Evolutionary conservation across 1,140 invertebrate species (phyloP), one percentile per base, ranked within the genome.

Genomic region (Andricus grossulariae): DNA sequence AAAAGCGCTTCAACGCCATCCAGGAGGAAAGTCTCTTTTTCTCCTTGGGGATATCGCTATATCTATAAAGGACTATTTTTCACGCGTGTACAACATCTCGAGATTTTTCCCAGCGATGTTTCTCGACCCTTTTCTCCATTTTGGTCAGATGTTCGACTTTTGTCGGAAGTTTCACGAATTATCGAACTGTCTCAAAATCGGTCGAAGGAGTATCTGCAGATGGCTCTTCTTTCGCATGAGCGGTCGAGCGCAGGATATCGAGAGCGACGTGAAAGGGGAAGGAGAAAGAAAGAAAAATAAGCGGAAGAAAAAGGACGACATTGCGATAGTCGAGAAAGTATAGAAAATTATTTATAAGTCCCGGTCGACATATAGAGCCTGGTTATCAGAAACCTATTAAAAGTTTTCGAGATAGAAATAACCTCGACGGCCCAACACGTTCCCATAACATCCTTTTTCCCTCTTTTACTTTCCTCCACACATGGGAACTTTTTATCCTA

Each of bases 361-460:
- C 45, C 78, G 75, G 49, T 74, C 82, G 84, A 85, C 84, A 54
- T 54, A 49, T 45, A 72, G 66, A 76, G 49, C 21, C 54, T 72
- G 70, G 85, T 81, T 83, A 87, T 86, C 86, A 80, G 84, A 86
- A 87, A 87, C 82, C 83, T 87, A 87, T 87, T 87, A 87, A 87
- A 87, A 87, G 86, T 87, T 87, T 84, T 85, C 84, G 80, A 82
- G 79, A 75, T 77, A 83, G 83, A 87, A 86, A 85, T 85, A 87
- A 86, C 80, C 80, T 85, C 71, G 73, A 75, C 74, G 80, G 74
- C 81, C 72, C 71, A 25, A 72, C 73, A 25, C 77, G 70, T 79
- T 79, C 84, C 75, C 83, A 32, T 19, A 78, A 75, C 77, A 77
- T 73, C 77, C 81, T 85, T 85, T 76, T 80, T 74, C 49, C 72